Percentiles rank a stretch among this genome's conserved stretches.
These are phyloP conservation scores for Opisthograptis luteolata DNA, from an alignment of 2,888 invertebrate genomes.

Conservation along the genomic window DNA sequence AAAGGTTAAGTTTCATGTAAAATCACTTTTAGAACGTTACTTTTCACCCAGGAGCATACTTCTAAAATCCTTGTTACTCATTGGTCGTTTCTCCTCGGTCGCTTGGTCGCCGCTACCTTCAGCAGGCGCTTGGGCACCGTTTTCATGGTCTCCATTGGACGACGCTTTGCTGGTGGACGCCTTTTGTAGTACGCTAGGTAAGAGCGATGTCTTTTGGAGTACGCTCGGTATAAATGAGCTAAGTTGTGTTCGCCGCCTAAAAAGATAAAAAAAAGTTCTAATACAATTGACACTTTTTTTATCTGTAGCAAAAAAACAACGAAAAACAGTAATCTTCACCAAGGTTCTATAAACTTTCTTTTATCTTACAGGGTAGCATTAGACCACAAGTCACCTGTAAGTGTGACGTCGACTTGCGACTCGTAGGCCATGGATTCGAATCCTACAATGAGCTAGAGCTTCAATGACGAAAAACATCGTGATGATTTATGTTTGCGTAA, in stretches of 20 bases:
- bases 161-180: conserved; percentile 59
- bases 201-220: conserved; percentile 58
- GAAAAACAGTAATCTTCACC: too few species aligned
- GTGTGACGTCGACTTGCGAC: too few species aligned
- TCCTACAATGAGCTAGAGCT: too few species aligned
- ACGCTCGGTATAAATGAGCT: conserved; percentile 78
- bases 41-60: conserved; percentile 76
- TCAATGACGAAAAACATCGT: too few species aligned
- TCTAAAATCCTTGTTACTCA: conserved; percentile 84
- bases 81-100: conserved; percentile 49
- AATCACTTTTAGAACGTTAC: conserved; percentile 2
- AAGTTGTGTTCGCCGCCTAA: conserved; percentile 75
- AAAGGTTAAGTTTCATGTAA: not conserved
- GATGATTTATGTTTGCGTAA: too few species aligned
- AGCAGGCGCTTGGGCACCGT: not conserved
- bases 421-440: too few species aligned
- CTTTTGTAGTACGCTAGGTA: conserved; percentile 69
- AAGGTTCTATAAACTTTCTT: too few species aligned
- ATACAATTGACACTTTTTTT: not conserved
- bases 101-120: conserved; percentile 30
- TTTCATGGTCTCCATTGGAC: conserved; percentile 39
- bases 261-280: conserved; percentile 7
- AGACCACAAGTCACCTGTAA: too few species aligned
- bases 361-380: too few species aligned
- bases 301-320: too few species aligned